A percentile compares a stretch with the other conserved stretches of the same genome.
phyloP scores from a whole-genome alignment of 2,797 vertebrate genomes.

The Gymnopithys bicolor region DNA sequence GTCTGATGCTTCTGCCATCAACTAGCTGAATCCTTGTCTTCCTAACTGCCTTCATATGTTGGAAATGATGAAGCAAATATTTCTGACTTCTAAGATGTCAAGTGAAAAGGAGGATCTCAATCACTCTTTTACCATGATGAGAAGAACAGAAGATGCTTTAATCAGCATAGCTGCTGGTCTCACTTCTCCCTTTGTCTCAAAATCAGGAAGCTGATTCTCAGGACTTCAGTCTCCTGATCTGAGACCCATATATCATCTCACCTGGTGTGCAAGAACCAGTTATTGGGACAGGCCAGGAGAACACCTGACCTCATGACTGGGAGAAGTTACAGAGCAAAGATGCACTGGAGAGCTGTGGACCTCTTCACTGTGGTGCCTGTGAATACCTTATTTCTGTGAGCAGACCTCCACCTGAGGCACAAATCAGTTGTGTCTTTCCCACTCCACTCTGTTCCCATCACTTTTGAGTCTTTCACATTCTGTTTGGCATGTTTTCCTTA shows the following conservation, averaged over 20 bases:
- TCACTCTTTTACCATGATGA: neutral
- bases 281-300: neutral
- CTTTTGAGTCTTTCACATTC: neutral
- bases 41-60: neutral
- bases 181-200: neutral
- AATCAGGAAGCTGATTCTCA: neutral
- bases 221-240: neutral
- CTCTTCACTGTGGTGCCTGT: neutral
- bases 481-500: neutral
- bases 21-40: neutral
- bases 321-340: neutral
- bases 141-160: neutral
- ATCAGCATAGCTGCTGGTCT: neutral
- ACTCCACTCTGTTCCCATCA: neutral
- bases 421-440: neutral
- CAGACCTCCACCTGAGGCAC: neutral
- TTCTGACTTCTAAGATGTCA: neutral
- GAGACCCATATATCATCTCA: neutral
- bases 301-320: rapidly evolving
- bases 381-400: neutral
- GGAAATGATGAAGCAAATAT: neutral
- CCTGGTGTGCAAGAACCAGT: too few species aligned
- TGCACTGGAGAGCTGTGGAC: neutral
- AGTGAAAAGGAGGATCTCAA: neutral
- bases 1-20: neutral